Percentiles rank a stretch among this genome's conserved stretches.
phyloP scores from a whole-genome alignment of 2,888 invertebrate genomes.

The Tipula lateralis region DNA sequence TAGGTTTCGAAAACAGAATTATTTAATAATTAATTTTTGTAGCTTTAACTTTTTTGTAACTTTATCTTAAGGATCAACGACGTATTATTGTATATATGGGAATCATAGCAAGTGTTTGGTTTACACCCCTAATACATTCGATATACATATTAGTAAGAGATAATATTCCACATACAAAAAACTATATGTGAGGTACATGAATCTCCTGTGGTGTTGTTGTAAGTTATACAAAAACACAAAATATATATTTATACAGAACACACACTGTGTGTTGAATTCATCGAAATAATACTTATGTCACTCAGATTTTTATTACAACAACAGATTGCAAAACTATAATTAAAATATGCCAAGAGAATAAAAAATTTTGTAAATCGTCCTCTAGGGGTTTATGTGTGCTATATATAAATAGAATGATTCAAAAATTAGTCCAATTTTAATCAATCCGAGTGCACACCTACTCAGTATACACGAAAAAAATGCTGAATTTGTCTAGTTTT shows the following conservation, averaged over 20 bases:
- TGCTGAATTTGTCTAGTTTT: neutral
- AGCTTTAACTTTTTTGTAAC: neutral
- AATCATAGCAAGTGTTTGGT: neutral
- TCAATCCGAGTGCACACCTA: neutral
- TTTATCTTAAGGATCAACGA: neutral
- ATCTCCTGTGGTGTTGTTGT: neutral
- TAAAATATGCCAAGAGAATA: neutral
- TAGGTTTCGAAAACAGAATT: neutral
- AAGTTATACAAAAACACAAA: neutral
- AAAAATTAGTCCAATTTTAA: neutral
- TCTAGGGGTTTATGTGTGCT: neutral
- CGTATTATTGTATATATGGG: neutral
- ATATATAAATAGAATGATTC: neutral
- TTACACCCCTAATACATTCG: neutral
- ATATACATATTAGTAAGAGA: neutral
- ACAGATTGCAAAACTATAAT: neutral
- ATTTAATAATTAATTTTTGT: neutral
- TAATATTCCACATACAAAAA: neutral
- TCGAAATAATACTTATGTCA: constrained; percentile 1
- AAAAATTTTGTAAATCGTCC: neutral
- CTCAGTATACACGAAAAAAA: neutral
- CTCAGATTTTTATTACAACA: neutral
- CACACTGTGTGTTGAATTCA: neutral
- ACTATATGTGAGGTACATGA: constrained; percentile 1
- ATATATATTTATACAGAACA: neutral